A percentile compares a stretch with the other conserved stretches of the same genome.
Conservation (phyloP, 2,888 invertebrate species). For the Spodoptera exigua region DNA sequence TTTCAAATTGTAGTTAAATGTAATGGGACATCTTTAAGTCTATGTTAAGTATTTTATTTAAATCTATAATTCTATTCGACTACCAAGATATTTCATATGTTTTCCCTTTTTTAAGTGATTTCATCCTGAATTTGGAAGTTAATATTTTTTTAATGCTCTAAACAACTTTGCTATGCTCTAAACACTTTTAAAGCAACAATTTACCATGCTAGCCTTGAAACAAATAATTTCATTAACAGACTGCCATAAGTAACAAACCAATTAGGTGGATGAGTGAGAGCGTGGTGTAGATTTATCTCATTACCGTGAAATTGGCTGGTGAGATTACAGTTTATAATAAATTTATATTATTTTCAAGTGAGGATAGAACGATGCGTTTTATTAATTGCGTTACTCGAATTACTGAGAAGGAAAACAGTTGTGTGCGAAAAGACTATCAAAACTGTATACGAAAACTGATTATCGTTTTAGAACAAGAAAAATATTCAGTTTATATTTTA, state of each 20-base stretch:
- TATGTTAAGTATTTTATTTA: slow-evolving; percentile 16
- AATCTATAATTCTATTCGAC: not conserved
- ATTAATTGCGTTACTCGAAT: slow-evolving; percentile 14
- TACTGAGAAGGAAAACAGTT: too few relatives aligned
- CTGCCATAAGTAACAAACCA: slow-evolving; percentile 55
- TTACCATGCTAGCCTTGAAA: slow-evolving; percentile 1
- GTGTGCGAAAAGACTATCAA: too few relatives aligned
- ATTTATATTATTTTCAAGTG: slow-evolving; percentile 41
- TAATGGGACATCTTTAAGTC: too few relatives aligned
- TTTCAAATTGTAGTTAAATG: too few relatives aligned
- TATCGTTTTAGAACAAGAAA: too few relatives aligned
- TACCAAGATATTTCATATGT: too few relatives aligned
- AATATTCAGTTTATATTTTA: too few relatives aligned
- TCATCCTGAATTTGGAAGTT: too few relatives aligned
- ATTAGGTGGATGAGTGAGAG: slow-evolving; percentile 56
- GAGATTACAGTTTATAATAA: slow-evolving; percentile 57
- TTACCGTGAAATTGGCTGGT: slow-evolving; percentile 41
- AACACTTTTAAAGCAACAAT: slow-evolving; percentile 8
- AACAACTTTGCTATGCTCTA: not conserved
- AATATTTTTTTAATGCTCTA: too few relatives aligned
- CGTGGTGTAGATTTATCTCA: slow-evolving; percentile 50
- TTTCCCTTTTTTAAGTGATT: not conserved
- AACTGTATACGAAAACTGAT: too few relatives aligned
- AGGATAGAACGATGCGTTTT: slow-evolving; percentile 27
- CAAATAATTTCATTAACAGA: slow-evolving; percentile 32